Evolutionary conservation across 2,888 invertebrate genomes (phyloP).

Genomic region (Harmothoe impar): DNA sequence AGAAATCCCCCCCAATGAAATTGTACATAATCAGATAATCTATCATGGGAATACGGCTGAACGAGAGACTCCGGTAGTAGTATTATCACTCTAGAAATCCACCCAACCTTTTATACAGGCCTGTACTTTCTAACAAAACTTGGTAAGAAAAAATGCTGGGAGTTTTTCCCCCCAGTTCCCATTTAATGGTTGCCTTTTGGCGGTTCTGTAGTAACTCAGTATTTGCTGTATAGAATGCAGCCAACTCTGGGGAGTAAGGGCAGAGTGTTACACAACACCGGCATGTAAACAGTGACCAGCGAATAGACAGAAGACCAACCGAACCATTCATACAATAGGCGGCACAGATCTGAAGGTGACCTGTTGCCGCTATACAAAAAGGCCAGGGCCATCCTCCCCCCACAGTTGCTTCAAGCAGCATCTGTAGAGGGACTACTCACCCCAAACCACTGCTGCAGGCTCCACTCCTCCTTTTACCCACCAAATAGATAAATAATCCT

Average conservation of each 20-base stretch:
- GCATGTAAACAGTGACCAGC: slow-evolving; percentile 2
- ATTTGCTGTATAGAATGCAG: not conserved
- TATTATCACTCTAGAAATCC: slow-evolving; percentile 6
- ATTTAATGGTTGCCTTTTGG: not conserved
- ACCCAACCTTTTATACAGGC: not conserved
- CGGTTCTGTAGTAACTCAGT: not conserved
- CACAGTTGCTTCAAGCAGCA: not conserved
- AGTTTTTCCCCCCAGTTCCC: not conserved
- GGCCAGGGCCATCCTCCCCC: not conserved
- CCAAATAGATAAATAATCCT: not conserved
- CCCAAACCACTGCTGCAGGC: not conserved
- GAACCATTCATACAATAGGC: slow-evolving; percentile 5
- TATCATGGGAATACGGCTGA: too few relatives aligned
- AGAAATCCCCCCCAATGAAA: not conserved
- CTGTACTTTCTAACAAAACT: not conserved
- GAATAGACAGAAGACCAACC: not conserved
- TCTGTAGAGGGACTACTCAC: not conserved
- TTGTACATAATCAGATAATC: not conserved
- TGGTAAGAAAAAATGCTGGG: not conserved
- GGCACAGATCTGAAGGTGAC: not conserved
- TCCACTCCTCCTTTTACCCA: not conserved
- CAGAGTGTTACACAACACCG: not conserved
- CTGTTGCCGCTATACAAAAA: not conserved
- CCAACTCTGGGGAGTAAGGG: not conserved
- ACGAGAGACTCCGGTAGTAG: not conserved